Percentiles rank a stretch among this genome's conserved stretches.
Conservation (phyloP, 2,888 invertebrate genomes). For the Malacosoma neustria region DNA sequence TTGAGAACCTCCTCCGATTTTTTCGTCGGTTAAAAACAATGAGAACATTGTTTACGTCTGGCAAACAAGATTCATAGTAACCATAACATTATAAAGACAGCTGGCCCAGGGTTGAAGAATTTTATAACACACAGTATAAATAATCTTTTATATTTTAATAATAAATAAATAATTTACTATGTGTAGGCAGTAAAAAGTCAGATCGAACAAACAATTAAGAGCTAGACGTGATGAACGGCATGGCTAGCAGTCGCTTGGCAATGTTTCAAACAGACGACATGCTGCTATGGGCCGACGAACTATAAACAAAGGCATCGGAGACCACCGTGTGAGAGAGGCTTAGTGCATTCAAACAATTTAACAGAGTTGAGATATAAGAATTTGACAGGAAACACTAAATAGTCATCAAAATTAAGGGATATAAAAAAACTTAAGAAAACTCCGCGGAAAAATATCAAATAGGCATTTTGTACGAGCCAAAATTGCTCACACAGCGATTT, state of each 20-base stretch:
- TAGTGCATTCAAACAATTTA: too few species aligned
- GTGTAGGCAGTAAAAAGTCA: constrained; percentile 3
- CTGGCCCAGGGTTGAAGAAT: constrained; percentile 9
- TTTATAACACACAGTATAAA: constrained; percentile 9
- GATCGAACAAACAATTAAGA: constrained; percentile 2
- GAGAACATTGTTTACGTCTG: background rate
- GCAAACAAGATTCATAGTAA: constrained; percentile 1
- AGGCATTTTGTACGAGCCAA: too few species aligned
- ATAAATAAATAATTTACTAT: constrained; percentile 18
- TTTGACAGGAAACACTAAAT: too few species aligned
- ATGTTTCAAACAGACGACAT: constrained; percentile 15
- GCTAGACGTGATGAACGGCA: constrained; percentile 6
- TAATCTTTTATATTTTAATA: constrained; percentile 13
- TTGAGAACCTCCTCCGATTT: too few species aligned
- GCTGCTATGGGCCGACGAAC: constrained; percentile 3
- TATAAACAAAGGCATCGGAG: constrained; percentile 6
- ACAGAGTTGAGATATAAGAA: too few species aligned
- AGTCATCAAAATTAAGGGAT: too few species aligned
- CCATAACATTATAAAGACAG: constrained; percentile 3
- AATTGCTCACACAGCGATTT: too few species aligned
- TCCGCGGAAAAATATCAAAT: too few species aligned
- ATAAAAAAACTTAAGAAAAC: too few species aligned
- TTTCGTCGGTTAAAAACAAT: too few species aligned
- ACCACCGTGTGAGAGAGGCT: background rate
- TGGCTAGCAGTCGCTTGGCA: constrained; percentile 14